phyloP scores from a whole-genome alignment of 1,140 invertebrate genomes.

The Condylostylus longicornis region DNA sequence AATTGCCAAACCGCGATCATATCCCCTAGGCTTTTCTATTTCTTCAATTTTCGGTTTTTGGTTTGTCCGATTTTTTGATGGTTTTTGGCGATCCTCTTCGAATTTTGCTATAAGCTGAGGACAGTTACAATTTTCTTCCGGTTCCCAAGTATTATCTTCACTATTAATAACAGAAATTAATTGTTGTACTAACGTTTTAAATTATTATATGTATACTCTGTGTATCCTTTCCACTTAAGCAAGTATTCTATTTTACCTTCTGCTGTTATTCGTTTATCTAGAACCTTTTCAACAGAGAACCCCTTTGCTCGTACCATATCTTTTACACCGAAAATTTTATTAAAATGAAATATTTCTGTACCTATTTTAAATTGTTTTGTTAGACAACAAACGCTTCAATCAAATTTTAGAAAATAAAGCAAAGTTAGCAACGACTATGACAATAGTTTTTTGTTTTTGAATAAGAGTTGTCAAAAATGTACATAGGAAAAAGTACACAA shows the following conservation, averaged over 20 bases:
- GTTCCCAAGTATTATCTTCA: constrained; percentile 74
- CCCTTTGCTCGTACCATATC: no score
- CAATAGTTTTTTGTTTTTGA: no score
- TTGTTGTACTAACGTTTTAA: not conserved
- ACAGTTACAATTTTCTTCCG: constrained; percentile 81
- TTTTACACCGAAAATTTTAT: no score
- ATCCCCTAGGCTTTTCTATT: constrained; percentile 35
- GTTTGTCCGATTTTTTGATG: constrained; percentile 31
- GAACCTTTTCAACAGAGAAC: constrained; percentile 32
- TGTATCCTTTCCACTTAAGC: constrained; percentile 31
- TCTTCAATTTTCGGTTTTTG: constrained; percentile 31
- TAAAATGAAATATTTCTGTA: no score
- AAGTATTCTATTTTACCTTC: constrained; percentile 32
- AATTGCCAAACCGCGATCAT: constrained; percentile 76
- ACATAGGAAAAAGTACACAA: no score
- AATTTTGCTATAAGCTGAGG: constrained; percentile 79
- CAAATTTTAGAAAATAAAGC: no score
- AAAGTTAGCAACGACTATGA: no score
- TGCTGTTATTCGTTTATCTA: constrained; percentile 30
- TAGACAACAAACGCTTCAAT: no score
- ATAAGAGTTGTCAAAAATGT: no score
- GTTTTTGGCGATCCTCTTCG: constrained; percentile 64
- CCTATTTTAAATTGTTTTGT: no score
- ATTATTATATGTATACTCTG: constrained; percentile 6
- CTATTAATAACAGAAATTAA: constrained; percentile 14